These are phyloP conservation scores for Apostichopus californicus DNA, from an alignment of 35 echinoderm and acorn worm genomes.

Conservation along the genomic window DNA sequence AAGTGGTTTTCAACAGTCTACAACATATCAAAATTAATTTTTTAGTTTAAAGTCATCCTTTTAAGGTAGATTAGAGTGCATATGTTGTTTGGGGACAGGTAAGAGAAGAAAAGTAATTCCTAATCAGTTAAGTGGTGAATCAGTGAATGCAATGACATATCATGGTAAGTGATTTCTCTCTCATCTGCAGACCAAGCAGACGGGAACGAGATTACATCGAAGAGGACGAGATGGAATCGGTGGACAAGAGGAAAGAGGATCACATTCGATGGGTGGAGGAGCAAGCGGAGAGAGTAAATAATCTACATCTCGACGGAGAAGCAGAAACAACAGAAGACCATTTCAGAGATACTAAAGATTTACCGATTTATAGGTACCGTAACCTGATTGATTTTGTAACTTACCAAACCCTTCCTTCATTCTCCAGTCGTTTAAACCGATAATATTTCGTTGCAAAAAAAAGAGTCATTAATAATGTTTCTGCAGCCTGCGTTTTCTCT, in stretches of 20 bases:
- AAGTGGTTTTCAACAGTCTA: no score
- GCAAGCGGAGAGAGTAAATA: constrained; percentile 61
- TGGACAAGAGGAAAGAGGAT: constrained; percentile 30
- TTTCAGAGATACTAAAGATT: background rate
- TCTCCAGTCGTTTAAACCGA: no score
- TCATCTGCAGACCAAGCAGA: background rate
- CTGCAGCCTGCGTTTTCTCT: background rate
- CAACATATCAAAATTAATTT: no score
- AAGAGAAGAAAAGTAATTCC: no score
- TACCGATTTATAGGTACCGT: background rate
- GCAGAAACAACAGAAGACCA: background rate
- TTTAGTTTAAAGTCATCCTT: no score
- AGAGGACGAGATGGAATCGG: background rate
- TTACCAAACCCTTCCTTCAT: no score
- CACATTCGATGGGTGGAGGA: constrained; percentile 82
- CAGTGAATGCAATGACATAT: no score
- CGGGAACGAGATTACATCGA: background rate
- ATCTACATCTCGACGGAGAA: constrained; percentile 22
- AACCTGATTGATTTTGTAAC: background rate
- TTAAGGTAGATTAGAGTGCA: no score
- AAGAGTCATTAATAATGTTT: background rate
- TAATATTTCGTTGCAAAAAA: background rate
- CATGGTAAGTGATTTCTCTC: background rate
- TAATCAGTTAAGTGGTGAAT: no score
- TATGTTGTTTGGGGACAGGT: no score